Percentiles rank a stretch among this genome's conserved stretches.
These are phyloP conservation scores for Marmota monax DNA, from an alignment of 2,113 vertebrate species.

Conservation along the genomic window DNA sequence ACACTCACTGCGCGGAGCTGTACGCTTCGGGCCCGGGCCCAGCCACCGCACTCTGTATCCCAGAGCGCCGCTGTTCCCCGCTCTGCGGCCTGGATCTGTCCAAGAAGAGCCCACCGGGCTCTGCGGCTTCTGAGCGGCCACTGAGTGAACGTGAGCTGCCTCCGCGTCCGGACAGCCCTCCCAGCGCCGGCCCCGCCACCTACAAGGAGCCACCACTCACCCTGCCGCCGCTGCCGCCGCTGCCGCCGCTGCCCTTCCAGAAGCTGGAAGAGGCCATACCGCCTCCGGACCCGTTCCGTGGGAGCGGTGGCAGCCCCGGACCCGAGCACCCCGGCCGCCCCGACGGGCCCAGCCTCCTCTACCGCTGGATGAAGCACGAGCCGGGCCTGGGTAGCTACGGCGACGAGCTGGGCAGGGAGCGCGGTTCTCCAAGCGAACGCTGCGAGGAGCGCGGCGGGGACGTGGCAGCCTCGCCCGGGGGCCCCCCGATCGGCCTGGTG, in stretches of 20 bases:
- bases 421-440: constrained; percentile 75
- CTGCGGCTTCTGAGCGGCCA: constrained; percentile 85
- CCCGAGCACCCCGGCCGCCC: constrained; percentile 91
- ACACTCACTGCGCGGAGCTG: constrained; percentile 94
- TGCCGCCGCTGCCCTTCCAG: constrained; percentile 77
- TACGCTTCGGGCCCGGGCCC: constrained; percentile 92
- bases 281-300: constrained; percentile 82
- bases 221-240: constrained; percentile 76
- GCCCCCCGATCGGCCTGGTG: constrained; percentile 75
- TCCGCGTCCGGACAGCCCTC: constrained; percentile 85
- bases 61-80: constrained; percentile 94
- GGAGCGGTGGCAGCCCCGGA: constrained; percentile 85
- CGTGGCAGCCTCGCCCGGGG: constrained; percentile 82
- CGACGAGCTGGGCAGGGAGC: constrained; percentile 92
- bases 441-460: constrained; percentile 78
- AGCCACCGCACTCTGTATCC: constrained; percentile 88
- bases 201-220: constrained; percentile 88
- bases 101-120: constrained; percentile 96
- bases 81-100: constrained; percentile 97
- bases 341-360: constrained; percentile 89
- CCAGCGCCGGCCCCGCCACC: constrained; percentile 84
- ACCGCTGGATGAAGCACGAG: constrained; percentile 98
- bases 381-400: constrained; percentile 91
- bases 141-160: constrained; percentile 88
- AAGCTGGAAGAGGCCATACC: constrained; percentile 79